These are phyloP conservation scores for Dromaius novaehollandiae DNA, from an alignment of 2,113 vertebrate species.

Conservation along the genomic window DNA sequence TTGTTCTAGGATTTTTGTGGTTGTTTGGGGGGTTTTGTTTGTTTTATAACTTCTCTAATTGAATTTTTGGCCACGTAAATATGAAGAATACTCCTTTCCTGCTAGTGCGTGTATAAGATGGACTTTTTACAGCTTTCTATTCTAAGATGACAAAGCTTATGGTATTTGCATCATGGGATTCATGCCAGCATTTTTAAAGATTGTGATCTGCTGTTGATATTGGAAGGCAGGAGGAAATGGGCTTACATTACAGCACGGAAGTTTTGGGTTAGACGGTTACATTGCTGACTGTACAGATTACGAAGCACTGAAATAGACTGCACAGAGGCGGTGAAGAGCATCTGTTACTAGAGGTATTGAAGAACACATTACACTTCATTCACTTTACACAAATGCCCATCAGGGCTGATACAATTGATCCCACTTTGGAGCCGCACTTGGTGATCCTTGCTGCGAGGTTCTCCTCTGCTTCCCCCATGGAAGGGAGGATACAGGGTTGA, in stretches of 20 bases:
- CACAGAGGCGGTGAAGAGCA: neutral
- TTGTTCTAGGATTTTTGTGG: neutral
- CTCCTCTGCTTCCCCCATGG: neutral
- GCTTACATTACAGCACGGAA: neutral
- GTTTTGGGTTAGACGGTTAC: neutral
- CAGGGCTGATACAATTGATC: neutral
- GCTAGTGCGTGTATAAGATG: neutral
- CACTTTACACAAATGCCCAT: fast-evolving
- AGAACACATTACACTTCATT: fast-evolving
- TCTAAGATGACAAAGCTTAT: neutral
- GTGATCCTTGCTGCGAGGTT: neutral
- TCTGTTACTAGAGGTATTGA: neutral
- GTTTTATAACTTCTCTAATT: neutral
- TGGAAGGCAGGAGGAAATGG: neutral
- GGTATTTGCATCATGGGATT: neutral
- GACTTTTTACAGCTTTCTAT: neutral
- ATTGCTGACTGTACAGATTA: neutral
- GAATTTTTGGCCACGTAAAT: neutral
- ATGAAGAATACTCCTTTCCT: neutral
- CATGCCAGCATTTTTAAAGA: neutral
- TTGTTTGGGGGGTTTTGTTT: neutral
- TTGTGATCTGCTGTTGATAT: neutral
- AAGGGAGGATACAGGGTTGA: neutral
- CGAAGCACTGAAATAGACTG: neutral
- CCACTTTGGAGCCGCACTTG: neutral